Base-by-base conservation (phyloP, 2,888 invertebrate genomes). In the Phymatocera aterrima region DNA sequence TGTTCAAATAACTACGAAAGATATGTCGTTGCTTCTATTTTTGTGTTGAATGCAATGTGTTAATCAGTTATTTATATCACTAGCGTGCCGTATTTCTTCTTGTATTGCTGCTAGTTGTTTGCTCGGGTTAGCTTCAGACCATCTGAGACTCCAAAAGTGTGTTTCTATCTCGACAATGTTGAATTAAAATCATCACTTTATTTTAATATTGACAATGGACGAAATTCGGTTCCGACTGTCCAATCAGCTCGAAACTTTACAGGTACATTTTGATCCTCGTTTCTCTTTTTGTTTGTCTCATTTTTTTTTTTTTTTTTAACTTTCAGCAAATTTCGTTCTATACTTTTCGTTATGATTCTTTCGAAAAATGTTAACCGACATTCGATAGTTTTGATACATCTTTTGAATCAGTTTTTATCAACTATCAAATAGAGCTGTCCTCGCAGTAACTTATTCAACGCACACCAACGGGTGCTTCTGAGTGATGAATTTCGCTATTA, bases 51-150 rank as follows among this genome's bases (percentile, higher is more conserved):
- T 79, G 83, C 84, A 84, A 87, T 88, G 88, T 82, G 87, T 88
- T 88, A 87, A 89, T 85, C 85, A 83, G 86, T 88, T 90, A 90
- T 90, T 90, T 90, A 87, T 90, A 90, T 84, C 87, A 81, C 81
- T 80, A 72, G 81, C 81, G 85, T 85, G 82, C 84, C 83, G 85
- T 84, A 86, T 86, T 84, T 87, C 83, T 85, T n/a, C n/a, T n/a
- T n/a, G n/a, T n/a, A n/a, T n/a, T n/a, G n/a, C n/a, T 84, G 83
- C 81, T 83, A 81, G 81, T 54, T 81, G 57, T 75, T 79, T 64
- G 79, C 77, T 68, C 57, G 60, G 51, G 24, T 37, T 77, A 28
- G 72, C 37, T 34, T 43, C 65, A 77, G 3, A 3, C 61, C 48
- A 46, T 54, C 57, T 64, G 37, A 18, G 12, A 34, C 12, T 12